Base-by-base conservation (phyloP, 2,797 vertebrate genomes). In the Graptemys geographica region DNA sequence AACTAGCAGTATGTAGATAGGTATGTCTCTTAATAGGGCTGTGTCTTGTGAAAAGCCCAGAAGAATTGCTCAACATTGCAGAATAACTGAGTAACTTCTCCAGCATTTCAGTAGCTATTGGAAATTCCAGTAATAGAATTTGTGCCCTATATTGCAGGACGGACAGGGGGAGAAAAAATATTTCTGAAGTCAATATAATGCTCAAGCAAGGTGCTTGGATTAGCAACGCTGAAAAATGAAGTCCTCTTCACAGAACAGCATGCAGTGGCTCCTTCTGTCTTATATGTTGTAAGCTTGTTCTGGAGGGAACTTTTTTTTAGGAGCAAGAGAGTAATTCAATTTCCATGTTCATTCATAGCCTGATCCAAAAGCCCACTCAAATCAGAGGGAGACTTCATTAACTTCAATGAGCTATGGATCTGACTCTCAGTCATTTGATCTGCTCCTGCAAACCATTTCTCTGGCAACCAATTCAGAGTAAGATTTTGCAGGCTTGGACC, bases 31-130 rank as follows among this genome's bases (percentile, higher is more conserved):
- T 88, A 92, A 95, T 94, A 88, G 92, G 90, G 95, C 94, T 97
- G 21, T 96, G 94, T 97, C 97, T 97, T 96, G 81, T 89, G 88
- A 96, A 94, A 91, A 95, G 87, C 6, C 19, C 92, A 94, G 41
- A 96, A 93, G 65, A 97, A 98, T 97, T 98, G 97, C 94, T 96
- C 96, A 97, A n/a, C 96, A 97, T 83, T 95, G 95, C 97, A 97
- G 96, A 97, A 95, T 96, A 97, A 97, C 96, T 95, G 92, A 97
- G 94, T 97, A 95, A 96, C 94, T 69, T 92, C 94, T 90, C 83
- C 27, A 8, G 91, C 94, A 91, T 89, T 82, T n/a, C 21, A 95
- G 86, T 90, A 96, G 90, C 91, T 97, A 94, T 94, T 96, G 96
- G 89, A 97, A 97, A 96, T 89, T 95, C 90, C 93, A 78, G 13